Conservation (phyloP, 30 jellyfish, hydroid and myxozoan genomes). For the Hydra vulgaris region DNA sequence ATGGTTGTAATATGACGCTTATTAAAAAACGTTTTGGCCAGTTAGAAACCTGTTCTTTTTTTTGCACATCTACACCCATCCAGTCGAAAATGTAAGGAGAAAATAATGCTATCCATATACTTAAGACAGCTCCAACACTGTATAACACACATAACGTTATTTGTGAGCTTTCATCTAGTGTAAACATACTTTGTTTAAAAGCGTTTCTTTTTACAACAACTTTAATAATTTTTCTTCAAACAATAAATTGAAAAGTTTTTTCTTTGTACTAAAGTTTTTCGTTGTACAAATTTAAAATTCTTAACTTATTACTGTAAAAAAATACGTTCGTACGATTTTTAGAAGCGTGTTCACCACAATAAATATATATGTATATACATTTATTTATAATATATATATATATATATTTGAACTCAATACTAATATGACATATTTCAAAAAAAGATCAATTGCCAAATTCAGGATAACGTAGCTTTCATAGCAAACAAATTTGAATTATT, state of each 20-base stretch:
- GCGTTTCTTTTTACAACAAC: too few species aligned
- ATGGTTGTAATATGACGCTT: conserved; percentile 64
- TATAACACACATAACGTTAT: conserved; percentile 55
- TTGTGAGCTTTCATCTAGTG: conserved; percentile 52
- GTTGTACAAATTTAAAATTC: not conserved
- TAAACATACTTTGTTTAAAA: not conserved
- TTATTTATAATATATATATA: too few species aligned
- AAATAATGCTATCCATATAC: conserved; percentile 73
- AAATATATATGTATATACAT: too few species aligned
- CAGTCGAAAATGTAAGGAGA: conserved; percentile 82
- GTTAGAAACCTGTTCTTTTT: conserved; percentile 50
- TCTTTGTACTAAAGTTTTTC: not conserved
- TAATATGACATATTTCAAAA: too few species aligned
- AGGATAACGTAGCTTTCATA: not conserved
- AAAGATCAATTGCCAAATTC: not conserved
- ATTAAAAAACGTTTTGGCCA: conserved; percentile 80
- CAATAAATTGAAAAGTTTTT: too few species aligned
- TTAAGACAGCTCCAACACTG: conserved; percentile 63
- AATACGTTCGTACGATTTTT: not conserved
- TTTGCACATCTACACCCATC: conserved; percentile 83
- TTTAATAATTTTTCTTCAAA: too few species aligned
- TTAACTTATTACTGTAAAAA: not conserved
- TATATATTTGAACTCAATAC: too few species aligned
- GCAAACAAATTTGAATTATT: not conserved
- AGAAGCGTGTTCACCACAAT: not conserved